Percentiles rank a stretch among this genome's conserved stretches.
Conservation (phyloP, 2,888 invertebrate species). For the Acronicta alni region DNA sequence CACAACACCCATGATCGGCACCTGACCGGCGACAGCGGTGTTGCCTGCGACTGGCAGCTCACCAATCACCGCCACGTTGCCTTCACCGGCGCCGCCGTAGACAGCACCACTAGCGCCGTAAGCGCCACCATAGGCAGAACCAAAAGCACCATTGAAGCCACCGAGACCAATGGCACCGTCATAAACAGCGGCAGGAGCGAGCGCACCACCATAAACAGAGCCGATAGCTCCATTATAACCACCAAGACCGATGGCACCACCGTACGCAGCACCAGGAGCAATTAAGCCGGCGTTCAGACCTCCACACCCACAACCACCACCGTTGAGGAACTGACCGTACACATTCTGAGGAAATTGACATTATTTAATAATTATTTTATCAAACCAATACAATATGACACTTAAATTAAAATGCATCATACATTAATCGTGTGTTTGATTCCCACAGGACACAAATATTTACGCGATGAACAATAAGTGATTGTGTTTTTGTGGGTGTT, state of each 20-base stretch:
- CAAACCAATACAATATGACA: too few relatives aligned
- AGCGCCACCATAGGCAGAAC: not conserved
- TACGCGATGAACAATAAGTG: too few relatives aligned
- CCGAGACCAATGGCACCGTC: not conserved
- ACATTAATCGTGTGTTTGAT: too few relatives aligned
- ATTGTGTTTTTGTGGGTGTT: too few relatives aligned
- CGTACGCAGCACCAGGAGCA: constrained; percentile 11
- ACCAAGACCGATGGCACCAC: not conserved
- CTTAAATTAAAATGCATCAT: too few relatives aligned
- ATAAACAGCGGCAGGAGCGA: too few relatives aligned
- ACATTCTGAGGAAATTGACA: constrained; percentile 1
- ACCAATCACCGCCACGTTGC: constrained; percentile 33
- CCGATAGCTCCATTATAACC: not conserved
- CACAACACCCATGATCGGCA: constrained; percentile 59
- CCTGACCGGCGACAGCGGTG: constrained; percentile 43
- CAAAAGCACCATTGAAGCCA: not conserved
- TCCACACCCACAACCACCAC: not conserved
- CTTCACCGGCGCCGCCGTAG: constrained; percentile 37
- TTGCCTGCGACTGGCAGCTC: constrained; percentile 47
- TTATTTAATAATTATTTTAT: not conserved
- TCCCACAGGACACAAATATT: too few relatives aligned
- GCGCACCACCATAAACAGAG: not conserved
- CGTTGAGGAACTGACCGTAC: constrained; percentile 2
- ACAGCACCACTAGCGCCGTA: not conserved
- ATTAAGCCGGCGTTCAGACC: constrained; percentile 15